Conservation (phyloP, 2,797 vertebrate genomes). For the Acropternis orthonyx region DNA sequence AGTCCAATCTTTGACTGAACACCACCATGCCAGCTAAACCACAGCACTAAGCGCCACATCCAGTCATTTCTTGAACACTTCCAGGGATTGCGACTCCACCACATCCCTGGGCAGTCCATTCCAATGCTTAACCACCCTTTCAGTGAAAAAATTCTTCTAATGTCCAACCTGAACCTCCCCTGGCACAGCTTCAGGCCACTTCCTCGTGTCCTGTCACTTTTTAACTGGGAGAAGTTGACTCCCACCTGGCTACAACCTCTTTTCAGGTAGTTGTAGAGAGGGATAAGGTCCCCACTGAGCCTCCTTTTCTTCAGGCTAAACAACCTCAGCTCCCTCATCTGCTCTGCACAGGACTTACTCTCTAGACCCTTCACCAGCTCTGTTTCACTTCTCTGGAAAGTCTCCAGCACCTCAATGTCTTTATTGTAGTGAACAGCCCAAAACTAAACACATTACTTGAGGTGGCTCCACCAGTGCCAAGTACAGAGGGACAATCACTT, state of each 20-base stretch:
- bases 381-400: neutral
- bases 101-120: neutral
- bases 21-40: accelerated
- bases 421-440: neutral
- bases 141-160: neutral
- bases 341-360: neutral
- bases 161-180: neutral
- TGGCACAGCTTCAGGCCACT: neutral
- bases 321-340: neutral
- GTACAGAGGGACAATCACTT: neutral
- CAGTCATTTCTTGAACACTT: neutral
- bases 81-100: neutral
- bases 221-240: neutral
- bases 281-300: accelerated
- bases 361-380: neutral
- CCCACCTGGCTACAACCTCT: neutral
- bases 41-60: neutral
- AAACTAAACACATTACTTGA: accelerated
- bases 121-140: neutral
- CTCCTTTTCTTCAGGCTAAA: neutral
- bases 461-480: accelerated
- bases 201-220: neutral
- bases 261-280: neutral
- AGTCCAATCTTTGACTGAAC: neutral
- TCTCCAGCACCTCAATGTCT: neutral